Evolutionary conservation across 2,888 invertebrate species (phyloP), one percentile per base, ranked within the genome.

Genomic region (Pyrochroa serraticornis): DNA sequence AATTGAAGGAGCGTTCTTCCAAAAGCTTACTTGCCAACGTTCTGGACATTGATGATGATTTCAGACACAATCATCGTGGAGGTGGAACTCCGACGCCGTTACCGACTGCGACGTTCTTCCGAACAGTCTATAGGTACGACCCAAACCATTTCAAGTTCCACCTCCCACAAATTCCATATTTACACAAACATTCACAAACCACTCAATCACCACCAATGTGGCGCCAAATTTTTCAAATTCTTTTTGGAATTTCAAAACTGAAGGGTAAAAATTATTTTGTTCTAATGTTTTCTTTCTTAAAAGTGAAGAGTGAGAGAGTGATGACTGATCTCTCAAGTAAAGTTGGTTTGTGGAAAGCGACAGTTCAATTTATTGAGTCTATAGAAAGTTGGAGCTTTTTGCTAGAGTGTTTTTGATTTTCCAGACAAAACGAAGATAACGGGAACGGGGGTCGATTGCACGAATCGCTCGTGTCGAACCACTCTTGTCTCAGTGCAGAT

Each of bases 31-130:
- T 97, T 77, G 96, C 97, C 74, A 97, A 97, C 82, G 95, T 97
- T 75, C 87, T 97, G 76, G 97, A 97, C 83, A 93, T 97, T 82
- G 97, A 97, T 81, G 97, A 97, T 82, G 97, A 97, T 84, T 93
- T 94, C 82, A 86, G 91, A 73, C 91, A 90, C 81, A 86, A 87
- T 78, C 89, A 89, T 76, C 84, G 88, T 79, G 87, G 87, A 80
- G 85, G 87, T 81, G 79, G 80, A 55, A 78, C 81, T 48, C 76
- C 77, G 8, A 84, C 84, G 70, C 80, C 84, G 69, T 78, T 84
- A 71, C 83, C 83, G 68, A 83, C 83, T 71, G 82, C 84, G 63
- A 82, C 84, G 55, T 89, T 89, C 83, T 89, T 88, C 83, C 86
- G 89, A 80, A 83, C 84, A 69, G 89, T 89, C 82, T 89, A 89